These are phyloP conservation scores for rabbit (Oryctolagus cuniculus) DNA, from an alignment of 2,113 vertebrate genomes.

Conservation along the genomic window DNA sequence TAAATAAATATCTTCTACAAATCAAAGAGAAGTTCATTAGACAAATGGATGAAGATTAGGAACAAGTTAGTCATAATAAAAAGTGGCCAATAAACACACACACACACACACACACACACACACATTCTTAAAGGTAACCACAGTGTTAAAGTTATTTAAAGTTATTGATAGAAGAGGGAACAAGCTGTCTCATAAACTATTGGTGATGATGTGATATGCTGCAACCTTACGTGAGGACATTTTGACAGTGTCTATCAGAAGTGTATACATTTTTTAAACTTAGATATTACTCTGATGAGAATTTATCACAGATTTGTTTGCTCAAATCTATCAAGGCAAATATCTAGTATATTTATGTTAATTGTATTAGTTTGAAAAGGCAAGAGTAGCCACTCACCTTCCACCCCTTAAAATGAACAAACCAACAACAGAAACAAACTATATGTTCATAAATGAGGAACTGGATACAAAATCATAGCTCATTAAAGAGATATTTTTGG, in stretches of 20 bases:
- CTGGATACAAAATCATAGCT: slow-evolving; percentile 6
- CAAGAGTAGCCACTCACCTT: background rate
- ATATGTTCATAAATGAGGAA: background rate
- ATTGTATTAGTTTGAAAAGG: slow-evolving; percentile 23
- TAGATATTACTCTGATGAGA: background rate
- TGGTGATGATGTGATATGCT: background rate
- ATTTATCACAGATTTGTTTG: background rate
- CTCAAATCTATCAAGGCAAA: slow-evolving; percentile 13
- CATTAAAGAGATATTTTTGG: slow-evolving; percentile 32
- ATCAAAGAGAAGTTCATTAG: background rate
- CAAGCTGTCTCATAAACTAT: background rate
- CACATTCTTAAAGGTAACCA: background rate
- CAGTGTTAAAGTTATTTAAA: background rate
- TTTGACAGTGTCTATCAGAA: slow-evolving; percentile 15
- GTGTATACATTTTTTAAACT: background rate
- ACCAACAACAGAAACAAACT: background rate
- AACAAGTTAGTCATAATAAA: slow-evolving; percentile 30
- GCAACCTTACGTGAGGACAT: background rate
- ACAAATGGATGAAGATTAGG: background rate
- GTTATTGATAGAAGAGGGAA: background rate
- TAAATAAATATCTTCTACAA: background rate
- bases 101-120: background rate
- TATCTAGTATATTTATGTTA: background rate
- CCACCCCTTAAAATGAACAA: background rate
- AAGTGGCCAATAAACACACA: background rate